Conservation (phyloP, 2,797 vertebrate genomes). For the Thaleichthys pacificus region DNA sequence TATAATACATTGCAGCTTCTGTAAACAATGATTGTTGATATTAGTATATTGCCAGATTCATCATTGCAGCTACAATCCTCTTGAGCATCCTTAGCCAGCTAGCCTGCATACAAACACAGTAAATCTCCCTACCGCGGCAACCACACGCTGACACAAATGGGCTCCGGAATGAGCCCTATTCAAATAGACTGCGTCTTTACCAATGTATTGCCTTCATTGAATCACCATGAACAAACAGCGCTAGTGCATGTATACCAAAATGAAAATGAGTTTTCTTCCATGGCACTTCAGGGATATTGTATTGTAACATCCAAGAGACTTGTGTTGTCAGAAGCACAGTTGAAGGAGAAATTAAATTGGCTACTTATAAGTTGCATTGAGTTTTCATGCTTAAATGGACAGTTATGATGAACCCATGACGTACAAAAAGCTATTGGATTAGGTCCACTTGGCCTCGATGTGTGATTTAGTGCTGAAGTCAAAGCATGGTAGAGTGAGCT, state of each 20-base stretch:
- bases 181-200: constrained; percentile 25
- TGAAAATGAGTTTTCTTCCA: not conserved
- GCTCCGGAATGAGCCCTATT: constrained; percentile 44
- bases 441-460: too few species aligned
- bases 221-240: not conserved
- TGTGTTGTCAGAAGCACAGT: too few species aligned
- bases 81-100: constrained; percentile 55
- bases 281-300: not conserved
- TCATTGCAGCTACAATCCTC: constrained; percentile 53
- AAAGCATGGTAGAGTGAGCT: not conserved
- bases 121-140: constrained; percentile 42
- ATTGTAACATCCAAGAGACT: not conserved
- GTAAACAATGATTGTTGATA: constrained; percentile 53
- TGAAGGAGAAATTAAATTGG: too few species aligned
- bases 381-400: too few species aligned
- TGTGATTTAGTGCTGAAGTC: too few species aligned
- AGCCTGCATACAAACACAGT: constrained; percentile 41
- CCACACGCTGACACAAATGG: constrained; percentile 47
- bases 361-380: too few species aligned
- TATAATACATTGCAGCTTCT: constrained; percentile 17
- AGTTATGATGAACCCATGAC: too few species aligned
- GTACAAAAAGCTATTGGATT: too few species aligned
- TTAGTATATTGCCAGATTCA: constrained; percentile 47
- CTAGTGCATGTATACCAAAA: not conserved
- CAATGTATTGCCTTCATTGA: constrained; percentile 15